Percentiles rank a stretch among this genome's conserved stretches.
Evolutionary conservation across 2,888 invertebrate species (phyloP).

Genomic region (Eudemis profundana): DNA sequence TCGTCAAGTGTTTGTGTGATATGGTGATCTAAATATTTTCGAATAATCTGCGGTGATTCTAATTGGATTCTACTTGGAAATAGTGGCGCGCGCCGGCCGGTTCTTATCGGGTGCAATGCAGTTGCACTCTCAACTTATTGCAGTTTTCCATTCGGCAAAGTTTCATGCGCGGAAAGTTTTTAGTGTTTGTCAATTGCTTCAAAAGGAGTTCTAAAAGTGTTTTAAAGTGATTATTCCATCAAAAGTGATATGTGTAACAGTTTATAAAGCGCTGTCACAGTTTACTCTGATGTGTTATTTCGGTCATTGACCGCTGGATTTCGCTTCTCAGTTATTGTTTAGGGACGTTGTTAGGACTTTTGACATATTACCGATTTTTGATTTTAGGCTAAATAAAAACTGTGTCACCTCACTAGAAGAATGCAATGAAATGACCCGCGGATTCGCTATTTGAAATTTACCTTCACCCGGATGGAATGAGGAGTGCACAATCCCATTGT

Average conservation of each 20-base stretch:
- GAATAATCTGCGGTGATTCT: conserved; percentile 68
- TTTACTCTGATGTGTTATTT: conserved; percentile 81
- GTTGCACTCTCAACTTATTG: conserved; percentile 86
- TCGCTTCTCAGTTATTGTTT: conserved; percentile 76
- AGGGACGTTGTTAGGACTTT: conserved; percentile 70
- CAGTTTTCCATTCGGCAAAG: conserved; percentile 83
- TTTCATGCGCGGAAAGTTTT: conserved; percentile 82
- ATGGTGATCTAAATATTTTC: conserved; percentile 70
- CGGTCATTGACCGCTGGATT: conserved; percentile 85
- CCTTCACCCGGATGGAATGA: conserved; percentile 83
- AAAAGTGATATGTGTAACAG: conserved; percentile 76
- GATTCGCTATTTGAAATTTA: conserved; percentile 83
- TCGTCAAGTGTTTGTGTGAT: conserved; percentile 73
- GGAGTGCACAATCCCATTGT: conserved; percentile 83
- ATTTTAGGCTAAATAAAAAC: conserved; percentile 72
- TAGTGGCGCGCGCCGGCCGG: conserved; percentile 83
- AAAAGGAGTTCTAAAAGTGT: conserved; percentile 71
- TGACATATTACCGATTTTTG: conserved; percentile 73
- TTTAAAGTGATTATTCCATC: conserved; percentile 72
- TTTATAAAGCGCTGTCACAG: conserved; percentile 74
- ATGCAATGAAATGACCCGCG: conserved; percentile 78
- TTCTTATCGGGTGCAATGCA: conserved; percentile 85
- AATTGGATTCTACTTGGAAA: conserved; percentile 82
- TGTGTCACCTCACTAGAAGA: conserved; percentile 79
- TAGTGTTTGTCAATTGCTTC: conserved; percentile 68